A percentile compares a stretch with the other conserved stretches of the same genome.
Conservation (phyloP, 2,797 vertebrate species). For the Acanthis flammea region DNA sequence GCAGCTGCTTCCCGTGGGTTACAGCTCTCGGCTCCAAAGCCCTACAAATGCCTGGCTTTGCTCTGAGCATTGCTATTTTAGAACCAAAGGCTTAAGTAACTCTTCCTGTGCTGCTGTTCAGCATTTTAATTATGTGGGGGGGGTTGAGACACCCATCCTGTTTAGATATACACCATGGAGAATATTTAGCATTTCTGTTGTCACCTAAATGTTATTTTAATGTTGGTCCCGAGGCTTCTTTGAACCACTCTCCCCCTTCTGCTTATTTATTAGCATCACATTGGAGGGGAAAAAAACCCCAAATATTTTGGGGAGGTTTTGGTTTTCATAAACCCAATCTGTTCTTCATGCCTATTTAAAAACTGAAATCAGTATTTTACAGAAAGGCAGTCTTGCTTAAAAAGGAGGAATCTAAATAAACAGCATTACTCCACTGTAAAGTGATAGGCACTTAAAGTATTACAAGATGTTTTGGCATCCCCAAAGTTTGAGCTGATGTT, state of each 20-base stretch:
- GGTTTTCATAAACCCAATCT: background rate
- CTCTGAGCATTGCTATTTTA: background rate
- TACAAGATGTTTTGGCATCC: background rate
- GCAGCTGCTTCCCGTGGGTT: background rate
- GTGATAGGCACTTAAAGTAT: background rate
- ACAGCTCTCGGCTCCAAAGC: background rate
- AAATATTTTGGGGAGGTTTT: background rate
- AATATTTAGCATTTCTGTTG: background rate
- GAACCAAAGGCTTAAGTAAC: background rate
- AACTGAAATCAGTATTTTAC: background rate
- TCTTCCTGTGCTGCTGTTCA: background rate
- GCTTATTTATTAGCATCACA: background rate
- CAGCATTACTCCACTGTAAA: background rate
- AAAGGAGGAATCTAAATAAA: background rate
- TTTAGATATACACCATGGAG: background rate
- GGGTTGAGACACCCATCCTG: background rate
- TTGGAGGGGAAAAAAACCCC: rapidly evolving
- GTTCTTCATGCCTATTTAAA: background rate
- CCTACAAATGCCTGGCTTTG: background rate
- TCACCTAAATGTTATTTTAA: background rate
- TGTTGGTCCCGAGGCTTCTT: background rate
- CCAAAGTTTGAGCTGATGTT: background rate
- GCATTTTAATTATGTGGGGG: background rate
- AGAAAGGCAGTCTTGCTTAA: background rate
- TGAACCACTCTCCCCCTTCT: background rate